Evolutionary conservation across 23 tunicate genomes (phyloP).

Genomic region (Diplosoma virens): DNA sequence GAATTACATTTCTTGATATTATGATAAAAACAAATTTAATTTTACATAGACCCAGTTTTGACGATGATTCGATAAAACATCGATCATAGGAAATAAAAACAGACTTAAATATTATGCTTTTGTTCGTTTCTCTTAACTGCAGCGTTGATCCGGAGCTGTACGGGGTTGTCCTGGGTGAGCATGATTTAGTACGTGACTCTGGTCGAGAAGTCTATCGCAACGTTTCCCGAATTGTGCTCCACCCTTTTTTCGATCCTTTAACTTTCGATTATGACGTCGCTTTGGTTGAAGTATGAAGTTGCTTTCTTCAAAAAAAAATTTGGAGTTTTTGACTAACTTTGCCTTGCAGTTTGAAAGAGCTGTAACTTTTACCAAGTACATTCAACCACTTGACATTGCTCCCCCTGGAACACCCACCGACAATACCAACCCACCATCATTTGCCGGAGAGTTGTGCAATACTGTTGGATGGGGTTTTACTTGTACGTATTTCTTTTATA

Average conservation of each 20-base stretch:
- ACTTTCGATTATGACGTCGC: constrained; percentile 49
- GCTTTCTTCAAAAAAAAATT: neutral
- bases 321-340: neutral
- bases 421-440: constrained; percentile 30
- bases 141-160: constrained; percentile 18
- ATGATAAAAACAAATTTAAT: no score
- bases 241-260: constrained; percentile 12
- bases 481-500: constrained; percentile 51
- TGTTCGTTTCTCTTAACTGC: neutral
- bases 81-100: no score
- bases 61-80: no score
- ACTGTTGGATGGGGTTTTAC: constrained; percentile 85
- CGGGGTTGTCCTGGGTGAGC: constrained; percentile 45
- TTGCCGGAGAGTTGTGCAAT: constrained; percentile 66
- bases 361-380: constrained; percentile 21
- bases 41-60: no score
- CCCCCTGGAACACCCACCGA: constrained; percentile 64
- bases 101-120: no score
- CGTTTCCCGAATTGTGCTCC: neutral
- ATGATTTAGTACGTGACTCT: neutral
- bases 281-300: constrained; percentile 12
- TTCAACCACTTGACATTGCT: constrained; percentile 54
- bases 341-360: neutral
- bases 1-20: no score
- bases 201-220: constrained; percentile 14